Conservation (phyloP, 2,113 vertebrate species). For the Callospermophilus lateralis region DNA sequence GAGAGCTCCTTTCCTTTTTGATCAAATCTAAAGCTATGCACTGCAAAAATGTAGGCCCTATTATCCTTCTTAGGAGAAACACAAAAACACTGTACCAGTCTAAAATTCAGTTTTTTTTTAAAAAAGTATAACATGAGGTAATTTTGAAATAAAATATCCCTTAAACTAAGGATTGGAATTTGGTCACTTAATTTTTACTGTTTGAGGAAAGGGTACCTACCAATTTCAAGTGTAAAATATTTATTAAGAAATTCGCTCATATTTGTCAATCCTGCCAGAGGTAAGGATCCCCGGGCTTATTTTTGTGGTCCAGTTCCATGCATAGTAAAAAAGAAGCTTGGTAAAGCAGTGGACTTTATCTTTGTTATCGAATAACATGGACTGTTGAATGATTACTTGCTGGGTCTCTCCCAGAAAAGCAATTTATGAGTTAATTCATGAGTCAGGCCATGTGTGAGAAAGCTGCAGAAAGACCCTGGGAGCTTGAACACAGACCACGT, state of each 20-base stretch:
- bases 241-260: not conserved
- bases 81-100: not conserved
- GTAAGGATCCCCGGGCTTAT: not conserved
- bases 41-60: not conserved
- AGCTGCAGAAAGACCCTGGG: not conserved
- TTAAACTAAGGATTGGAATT: not conserved
- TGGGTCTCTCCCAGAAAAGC: not conserved
- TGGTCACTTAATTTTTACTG: not conserved
- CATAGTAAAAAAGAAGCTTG: not conserved
- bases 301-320: not conserved
- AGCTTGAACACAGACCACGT: not conserved
- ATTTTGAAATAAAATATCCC: slow-evolving; percentile 18
- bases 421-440: not conserved
- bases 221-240: not conserved
- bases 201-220: not conserved
- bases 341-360: too few relatives aligned
- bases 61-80: not conserved
- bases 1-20: not conserved
- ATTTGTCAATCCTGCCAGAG: not conserved
- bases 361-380: not conserved
- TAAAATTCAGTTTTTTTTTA: not conserved
- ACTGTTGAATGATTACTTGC: not conserved
- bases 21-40: not conserved
- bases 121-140: not conserved
- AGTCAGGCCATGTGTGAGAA: not conserved